These are phyloP conservation scores for Campoletis sonorensis DNA, from an alignment of 1,140 invertebrate genomes.

Conservation along the genomic window DNA sequence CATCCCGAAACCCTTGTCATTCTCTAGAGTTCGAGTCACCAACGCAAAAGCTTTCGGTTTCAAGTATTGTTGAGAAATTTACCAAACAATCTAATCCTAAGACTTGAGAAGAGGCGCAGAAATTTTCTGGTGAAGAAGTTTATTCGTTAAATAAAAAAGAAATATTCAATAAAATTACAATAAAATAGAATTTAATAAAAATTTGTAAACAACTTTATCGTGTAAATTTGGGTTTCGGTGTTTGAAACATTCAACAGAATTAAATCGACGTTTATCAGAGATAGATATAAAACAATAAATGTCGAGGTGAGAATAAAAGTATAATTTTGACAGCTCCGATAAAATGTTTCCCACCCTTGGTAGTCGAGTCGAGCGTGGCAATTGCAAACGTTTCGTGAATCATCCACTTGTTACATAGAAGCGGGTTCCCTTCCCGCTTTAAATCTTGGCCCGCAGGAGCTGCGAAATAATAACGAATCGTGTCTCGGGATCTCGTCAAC, in stretches of 20 bases:
- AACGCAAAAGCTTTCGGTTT: background rate
- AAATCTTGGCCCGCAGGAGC: background rate
- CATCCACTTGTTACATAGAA: constrained; percentile 70
- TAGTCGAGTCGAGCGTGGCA: constrained; percentile 45
- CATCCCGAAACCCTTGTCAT: background rate
- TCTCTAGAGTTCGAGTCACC: background rate
- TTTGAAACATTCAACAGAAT: too few relatives aligned
- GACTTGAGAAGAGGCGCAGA: too few relatives aligned
- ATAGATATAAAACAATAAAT: background rate
- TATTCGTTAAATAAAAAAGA: too few relatives aligned
- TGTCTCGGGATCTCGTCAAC: background rate
- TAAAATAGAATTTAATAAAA: too few relatives aligned
- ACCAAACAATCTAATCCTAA: background rate
- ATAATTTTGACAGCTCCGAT: constrained; percentile 6
- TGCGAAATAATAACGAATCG: constrained; percentile 27
- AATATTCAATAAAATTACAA: too few relatives aligned
- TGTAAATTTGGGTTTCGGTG: too few relatives aligned
- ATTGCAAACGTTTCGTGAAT: constrained; percentile 70
- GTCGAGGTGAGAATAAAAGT: constrained; percentile 42
- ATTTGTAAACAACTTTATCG: too few relatives aligned
- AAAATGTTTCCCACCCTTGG: background rate
- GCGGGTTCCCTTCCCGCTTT: constrained; percentile 58
- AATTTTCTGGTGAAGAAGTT: too few relatives aligned
- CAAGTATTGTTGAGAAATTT: background rate
- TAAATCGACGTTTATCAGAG: background rate